A percentile compares a stretch with the other conserved stretches of the same genome.
phyloP scores from a whole-genome alignment of 2,113 vertebrate genomes.

The Sula dactylatra region DNA sequence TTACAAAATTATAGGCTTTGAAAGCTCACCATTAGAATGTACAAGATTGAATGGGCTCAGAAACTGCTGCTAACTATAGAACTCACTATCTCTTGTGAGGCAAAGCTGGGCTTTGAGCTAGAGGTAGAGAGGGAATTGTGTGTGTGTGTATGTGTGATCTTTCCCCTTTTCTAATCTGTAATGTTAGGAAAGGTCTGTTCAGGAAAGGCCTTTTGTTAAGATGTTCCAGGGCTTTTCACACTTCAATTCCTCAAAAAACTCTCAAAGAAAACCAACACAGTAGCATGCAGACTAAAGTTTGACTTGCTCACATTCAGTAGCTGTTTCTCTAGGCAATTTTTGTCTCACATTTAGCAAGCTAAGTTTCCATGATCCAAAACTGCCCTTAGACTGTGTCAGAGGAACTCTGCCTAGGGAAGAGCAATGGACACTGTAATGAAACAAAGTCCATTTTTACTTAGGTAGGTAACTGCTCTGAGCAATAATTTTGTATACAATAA shows the following conservation, averaged over 20 bases:
- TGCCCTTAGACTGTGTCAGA: background rate
- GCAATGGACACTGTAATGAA: background rate
- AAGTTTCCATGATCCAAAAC: background rate
- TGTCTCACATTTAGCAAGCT: background rate
- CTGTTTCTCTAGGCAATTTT: background rate
- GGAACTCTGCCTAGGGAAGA: background rate
- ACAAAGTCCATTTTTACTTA: background rate
- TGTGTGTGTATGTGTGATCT: background rate
- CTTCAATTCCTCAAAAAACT: background rate
- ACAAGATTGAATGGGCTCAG: background rate
- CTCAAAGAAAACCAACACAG: background rate
- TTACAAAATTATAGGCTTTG: background rate
- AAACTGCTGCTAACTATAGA: background rate
- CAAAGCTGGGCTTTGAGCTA: background rate
- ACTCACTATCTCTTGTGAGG: background rate
- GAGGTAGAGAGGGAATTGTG: background rate
- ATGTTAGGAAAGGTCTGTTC: background rate
- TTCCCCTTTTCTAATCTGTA: background rate
- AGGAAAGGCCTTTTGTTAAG: background rate
- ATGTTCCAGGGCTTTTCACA: background rate
- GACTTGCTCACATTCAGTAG: background rate
- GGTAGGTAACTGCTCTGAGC: background rate
- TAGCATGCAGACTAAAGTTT: background rate
- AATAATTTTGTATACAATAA: background rate
- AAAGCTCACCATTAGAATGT: background rate